These are phyloP conservation scores for Scaptodrosophila lebanonensis DNA, from an alignment of 1,140 invertebrate genomes.

Conservation along the genomic window DNA sequence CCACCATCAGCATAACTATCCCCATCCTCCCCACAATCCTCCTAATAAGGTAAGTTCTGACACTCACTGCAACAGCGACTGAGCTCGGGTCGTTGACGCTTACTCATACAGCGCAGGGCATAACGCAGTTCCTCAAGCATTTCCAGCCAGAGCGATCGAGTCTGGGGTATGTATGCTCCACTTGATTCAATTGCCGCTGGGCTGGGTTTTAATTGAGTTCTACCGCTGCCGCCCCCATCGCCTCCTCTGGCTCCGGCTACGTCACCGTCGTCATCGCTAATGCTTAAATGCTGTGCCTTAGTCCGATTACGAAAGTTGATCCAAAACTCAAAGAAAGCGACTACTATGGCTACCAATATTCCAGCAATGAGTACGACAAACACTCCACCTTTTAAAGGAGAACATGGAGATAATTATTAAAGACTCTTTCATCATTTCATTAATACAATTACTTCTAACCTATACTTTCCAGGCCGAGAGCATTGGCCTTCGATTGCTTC, in stretches of 20 bases:
- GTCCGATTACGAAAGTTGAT: slow-evolving; percentile 86
- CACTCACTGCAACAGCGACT: slow-evolving; percentile 85
- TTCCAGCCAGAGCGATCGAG: slow-evolving; percentile 86
- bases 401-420: neutral
- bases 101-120: slow-evolving; percentile 90
- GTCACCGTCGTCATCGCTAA: slow-evolving; percentile 79
- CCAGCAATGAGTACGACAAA: slow-evolving; percentile 97
- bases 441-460: slow-evolving; percentile 23
- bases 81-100: slow-evolving; percentile 85
- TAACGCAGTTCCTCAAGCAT: slow-evolving; percentile 90
- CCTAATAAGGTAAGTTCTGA: too few relatives aligned
- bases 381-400: slow-evolving; percentile 84
- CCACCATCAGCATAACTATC: too few relatives aligned
- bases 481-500: slow-evolving; percentile 94
- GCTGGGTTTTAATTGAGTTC: neutral
- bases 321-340: slow-evolving; percentile 95
- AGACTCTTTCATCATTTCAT: neutral
- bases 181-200: neutral
- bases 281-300: slow-evolving; percentile 9
- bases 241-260: neutral
- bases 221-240: neutral
- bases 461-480: slow-evolving; percentile 79
- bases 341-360: slow-evolving; percentile 89
- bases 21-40: too few relatives aligned
- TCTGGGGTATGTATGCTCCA: slow-evolving; percentile 20